Conservation (phyloP, 2,113 vertebrate genomes). For the Gavialis gangeticus region DNA sequence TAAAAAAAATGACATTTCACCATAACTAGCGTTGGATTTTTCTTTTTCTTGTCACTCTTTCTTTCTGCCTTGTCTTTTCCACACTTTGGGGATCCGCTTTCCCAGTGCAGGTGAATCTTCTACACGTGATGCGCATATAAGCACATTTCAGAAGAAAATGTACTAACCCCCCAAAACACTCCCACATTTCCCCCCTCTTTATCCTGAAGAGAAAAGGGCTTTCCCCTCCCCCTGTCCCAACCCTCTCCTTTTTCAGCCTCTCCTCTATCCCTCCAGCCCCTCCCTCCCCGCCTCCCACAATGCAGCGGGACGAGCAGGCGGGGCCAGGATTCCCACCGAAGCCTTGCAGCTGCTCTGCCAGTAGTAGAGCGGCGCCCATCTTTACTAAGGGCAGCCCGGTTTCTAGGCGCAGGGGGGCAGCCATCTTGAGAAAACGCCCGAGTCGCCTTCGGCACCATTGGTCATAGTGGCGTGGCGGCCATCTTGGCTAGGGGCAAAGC, state of each 20-base stretch:
- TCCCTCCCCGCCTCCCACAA: rapidly evolving
- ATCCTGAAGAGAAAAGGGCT: too few relatives aligned
- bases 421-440: too few relatives aligned
- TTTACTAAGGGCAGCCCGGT: neutral
- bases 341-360: rapidly evolving
- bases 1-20: neutral
- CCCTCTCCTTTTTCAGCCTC: neutral
- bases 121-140: too few relatives aligned
- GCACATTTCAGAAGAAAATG: too few relatives aligned
- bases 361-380: neutral
- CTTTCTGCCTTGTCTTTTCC: neutral
- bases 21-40: neutral
- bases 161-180: neutral
- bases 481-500: conserved; percentile 31
- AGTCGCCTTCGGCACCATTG: too few relatives aligned
- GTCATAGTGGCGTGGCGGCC: neutral
- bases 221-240: too few relatives aligned
- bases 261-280: rapidly evolving
- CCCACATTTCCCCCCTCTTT: neutral
- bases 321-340: rapidly evolving
- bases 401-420: neutral
- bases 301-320: rapidly evolving
- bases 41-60: neutral
- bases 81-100: neutral
- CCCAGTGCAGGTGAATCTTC: neutral